Evolutionary conservation across 2,113 vertebrate genomes (phyloP), one percentile per base, ranked within the genome.

Genomic region (Notothenia rossii): DNA sequence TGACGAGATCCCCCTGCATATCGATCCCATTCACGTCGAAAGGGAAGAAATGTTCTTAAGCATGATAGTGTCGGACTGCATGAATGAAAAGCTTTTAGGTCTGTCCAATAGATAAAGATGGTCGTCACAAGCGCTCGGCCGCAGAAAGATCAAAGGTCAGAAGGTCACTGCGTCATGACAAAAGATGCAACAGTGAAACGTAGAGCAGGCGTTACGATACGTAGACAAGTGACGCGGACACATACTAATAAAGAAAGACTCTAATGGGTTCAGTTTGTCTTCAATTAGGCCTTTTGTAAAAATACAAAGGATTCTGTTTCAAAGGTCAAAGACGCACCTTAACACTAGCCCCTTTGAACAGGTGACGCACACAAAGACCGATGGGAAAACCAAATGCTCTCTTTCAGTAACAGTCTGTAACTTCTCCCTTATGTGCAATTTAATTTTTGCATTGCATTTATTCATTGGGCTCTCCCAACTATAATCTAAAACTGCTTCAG

Each of bases 71-170:
- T 40, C 36, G 5, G 36, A 36, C 36, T 36, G 36, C 7, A 40
- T 40, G 36, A 5, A 40, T 40, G 36, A 40, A 40, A 40, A 40
- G 7, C 7, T 40, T 40, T 40, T 40, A 40, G 17, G 65, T 55
- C 2, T 58, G 59, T 71, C 50, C 61, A 22, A n/a, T 13, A 17
- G 12, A 45, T 55, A 12, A 48, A 40, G 7, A 9, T 18, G 5
- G 2, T 51, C 22, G 5, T 45, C 45, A 29, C 15, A 53, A 60
- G 25, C 64, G 14, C 18, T 71, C 36, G 45, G 64, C 5, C 10
- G 4, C 3, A 22, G 71, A 15, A 13, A 72, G 20, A 33, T 54
- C 22, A 54, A 53, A 7, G 76, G 62, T 78, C 70, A 77, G 7
- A 36, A n/a, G 79, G 54, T 71, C 61, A 77, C 10, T 49, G 25